Evolutionary conservation across 2,113 vertebrate species (phyloP).

Genomic region (Perca schrenkii): DNA sequence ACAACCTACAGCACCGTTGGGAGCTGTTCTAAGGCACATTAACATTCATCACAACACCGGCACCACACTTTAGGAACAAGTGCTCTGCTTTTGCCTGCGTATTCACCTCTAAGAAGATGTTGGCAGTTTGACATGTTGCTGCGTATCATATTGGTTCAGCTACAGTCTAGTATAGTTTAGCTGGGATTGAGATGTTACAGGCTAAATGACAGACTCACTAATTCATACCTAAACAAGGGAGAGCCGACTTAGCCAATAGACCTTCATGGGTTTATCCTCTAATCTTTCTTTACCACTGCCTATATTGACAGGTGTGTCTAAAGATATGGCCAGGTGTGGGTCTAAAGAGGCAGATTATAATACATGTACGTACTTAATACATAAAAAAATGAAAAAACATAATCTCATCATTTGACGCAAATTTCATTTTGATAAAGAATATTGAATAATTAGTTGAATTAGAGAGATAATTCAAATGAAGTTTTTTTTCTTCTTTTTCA

Average conservation of each 20-base stretch:
- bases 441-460: too few relatives aligned
- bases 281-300: background rate
- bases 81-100: background rate
- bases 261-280: background rate
- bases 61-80: background rate
- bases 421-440: too few relatives aligned
- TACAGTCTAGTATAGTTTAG: background rate
- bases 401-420: too few relatives aligned
- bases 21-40: constrained; percentile 65
- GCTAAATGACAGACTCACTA: background rate
- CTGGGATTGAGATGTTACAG: background rate
- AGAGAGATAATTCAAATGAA: too few relatives aligned
- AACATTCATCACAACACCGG: constrained; percentile 34
- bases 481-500: background rate
- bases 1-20: constrained; percentile 41
- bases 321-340: background rate
- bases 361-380: background rate
- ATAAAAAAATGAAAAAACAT: background rate
- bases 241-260: background rate
- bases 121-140: background rate
- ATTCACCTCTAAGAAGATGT: background rate
- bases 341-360: background rate
- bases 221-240: background rate
- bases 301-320: background rate
- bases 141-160: constrained; percentile 18